Evolutionary conservation across 2,888 invertebrate genomes (phyloP).

Genomic region (Phortica okadai): DNA sequence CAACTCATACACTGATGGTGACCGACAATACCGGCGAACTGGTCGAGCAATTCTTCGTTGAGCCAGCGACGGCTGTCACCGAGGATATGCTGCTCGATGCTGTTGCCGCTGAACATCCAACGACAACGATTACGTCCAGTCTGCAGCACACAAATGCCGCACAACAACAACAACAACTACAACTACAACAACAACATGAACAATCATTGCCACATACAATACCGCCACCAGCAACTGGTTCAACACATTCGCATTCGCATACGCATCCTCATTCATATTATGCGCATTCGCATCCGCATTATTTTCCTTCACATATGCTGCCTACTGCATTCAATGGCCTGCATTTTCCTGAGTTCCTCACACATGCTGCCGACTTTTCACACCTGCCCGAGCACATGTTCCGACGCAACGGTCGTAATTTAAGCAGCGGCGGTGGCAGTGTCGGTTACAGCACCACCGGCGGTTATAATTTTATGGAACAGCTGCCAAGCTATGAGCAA

Average conservation of each 20-base stretch:
- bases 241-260: conserved; percentile 36
- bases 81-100: conserved; percentile 50
- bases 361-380: conserved; percentile 72
- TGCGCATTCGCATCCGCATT: conserved; percentile 54
- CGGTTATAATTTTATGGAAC: conserved; percentile 44
- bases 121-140: conserved; percentile 24
- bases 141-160: conserved; percentile 35
- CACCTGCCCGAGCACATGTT: conserved; percentile 67
- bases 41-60: conserved; percentile 67
- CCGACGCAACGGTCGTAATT: conserved; percentile 64
- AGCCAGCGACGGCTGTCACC: conserved; percentile 60
- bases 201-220: conserved; percentile 40
- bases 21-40: conserved; percentile 69
- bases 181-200: conserved; percentile 47
- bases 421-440: conserved; percentile 50
- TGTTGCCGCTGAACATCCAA: conserved; percentile 13
- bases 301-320: conserved; percentile 51
- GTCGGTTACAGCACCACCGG: conserved; percentile 40
- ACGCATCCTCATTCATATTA: conserved; percentile 54
- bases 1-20: conserved; percentile 60
- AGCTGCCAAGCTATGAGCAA: conserved; percentile 69
- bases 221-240: conserved; percentile 46
- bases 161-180: conserved; percentile 51
- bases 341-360: conserved; percentile 68
- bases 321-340: conserved; percentile 51